phyloP scores from a whole-genome alignment of 2,113 vertebrate genomes.

The Clarias macrocephalus region DNA sequence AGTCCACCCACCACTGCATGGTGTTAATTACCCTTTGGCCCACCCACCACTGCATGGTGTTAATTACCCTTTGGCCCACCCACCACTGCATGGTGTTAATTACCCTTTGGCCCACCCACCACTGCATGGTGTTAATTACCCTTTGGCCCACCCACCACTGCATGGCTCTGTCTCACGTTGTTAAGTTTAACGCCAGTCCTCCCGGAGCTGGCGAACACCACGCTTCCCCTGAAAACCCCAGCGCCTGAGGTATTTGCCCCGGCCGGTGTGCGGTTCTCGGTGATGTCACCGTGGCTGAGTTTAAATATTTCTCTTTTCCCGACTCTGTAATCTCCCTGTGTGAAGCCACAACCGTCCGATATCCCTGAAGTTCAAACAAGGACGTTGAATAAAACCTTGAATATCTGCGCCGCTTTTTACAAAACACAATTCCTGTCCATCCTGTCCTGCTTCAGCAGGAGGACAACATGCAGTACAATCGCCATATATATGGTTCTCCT shows the following conservation, averaged over 20 bases:
- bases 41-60: neutral
- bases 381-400: neutral
- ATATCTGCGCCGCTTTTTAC: neutral
- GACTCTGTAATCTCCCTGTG: neutral
- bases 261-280: constrained; percentile 56
- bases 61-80: neutral
- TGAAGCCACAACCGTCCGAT: neutral
- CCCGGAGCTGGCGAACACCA: neutral
- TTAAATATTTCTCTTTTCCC: constrained; percentile 59
- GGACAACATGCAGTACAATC: neutral
- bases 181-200: constrained; percentile 15
- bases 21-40: neutral
- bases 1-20: neutral
- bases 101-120: neutral
- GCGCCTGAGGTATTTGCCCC: constrained; percentile 64
- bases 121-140: neutral
- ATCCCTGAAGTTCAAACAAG: constrained; percentile 19
- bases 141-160: neutral
- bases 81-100: neutral
- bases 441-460: neutral
- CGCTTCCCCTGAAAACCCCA: constrained; percentile 60
- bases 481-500: too few species aligned
- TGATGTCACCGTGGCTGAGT: constrained; percentile 67
- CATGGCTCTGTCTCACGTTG: neutral
- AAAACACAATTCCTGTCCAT: neutral